phyloP scores from a whole-genome alignment of 35 echinoderm and acorn worm species.

The Ophioderma brevispina region DNA sequence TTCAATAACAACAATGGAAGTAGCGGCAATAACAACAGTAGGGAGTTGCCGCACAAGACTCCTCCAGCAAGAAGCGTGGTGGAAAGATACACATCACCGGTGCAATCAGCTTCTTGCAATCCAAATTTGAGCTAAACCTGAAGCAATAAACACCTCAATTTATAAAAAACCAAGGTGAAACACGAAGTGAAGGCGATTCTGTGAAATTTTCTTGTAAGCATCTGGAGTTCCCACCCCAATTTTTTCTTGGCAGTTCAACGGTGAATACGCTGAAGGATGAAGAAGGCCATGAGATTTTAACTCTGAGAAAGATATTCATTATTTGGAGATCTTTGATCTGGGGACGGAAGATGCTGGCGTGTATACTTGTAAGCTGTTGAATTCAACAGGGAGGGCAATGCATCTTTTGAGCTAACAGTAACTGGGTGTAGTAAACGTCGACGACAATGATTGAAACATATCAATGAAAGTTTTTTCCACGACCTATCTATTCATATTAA shows the following conservation, averaged over 20 bases:
- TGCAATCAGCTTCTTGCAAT: not conserved
- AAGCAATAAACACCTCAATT: constrained; percentile 62
- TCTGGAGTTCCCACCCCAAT: constrained; percentile 62
- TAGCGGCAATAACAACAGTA: not conserved
- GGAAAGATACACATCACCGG: constrained; percentile 13
- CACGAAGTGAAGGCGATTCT: constrained; percentile 44
- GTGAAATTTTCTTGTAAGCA: constrained; percentile 53
- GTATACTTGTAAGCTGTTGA: constrained; percentile 85
- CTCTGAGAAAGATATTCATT: constrained; percentile 60
- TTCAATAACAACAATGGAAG: constrained; percentile 5
- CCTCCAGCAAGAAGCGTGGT: not conserved
- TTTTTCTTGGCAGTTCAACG: constrained; percentile 81
- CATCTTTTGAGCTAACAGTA: constrained; percentile 76
- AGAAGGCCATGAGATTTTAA: constrained; percentile 79
- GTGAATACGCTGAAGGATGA: constrained; percentile 66
- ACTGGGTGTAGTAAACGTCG: constrained; percentile 61
- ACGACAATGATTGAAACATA: not conserved
- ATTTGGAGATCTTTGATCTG: constrained; percentile 80
- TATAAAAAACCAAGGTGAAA: constrained; percentile 63
- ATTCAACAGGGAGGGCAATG: constrained; percentile 72
- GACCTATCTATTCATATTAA: too few relatives aligned
- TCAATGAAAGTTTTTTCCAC: not conserved
- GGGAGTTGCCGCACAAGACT: not conserved
- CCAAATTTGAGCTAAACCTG: constrained; percentile 18
- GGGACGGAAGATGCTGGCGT: constrained; percentile 67